Base-by-base conservation (phyloP, 2,888 invertebrate genomes). In the Chloroclystis v-ata region DNA sequence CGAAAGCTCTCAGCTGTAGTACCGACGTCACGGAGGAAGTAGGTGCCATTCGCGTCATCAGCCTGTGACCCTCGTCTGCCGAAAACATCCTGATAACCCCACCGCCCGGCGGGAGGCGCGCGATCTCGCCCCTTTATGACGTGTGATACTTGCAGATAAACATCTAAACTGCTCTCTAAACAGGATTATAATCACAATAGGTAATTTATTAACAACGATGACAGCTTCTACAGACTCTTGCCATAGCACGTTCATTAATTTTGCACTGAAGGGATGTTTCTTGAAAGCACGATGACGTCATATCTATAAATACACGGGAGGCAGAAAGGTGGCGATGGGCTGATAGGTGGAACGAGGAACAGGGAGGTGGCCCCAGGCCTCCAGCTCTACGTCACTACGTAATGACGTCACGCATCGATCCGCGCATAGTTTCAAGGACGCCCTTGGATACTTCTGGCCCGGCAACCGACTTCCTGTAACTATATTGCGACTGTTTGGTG, bases 341-440 rank as follows among this genome's bases (percentile, higher is more conserved):
- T 59, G 48, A 60, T n/a, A 72, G 75, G 78, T 76, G 72, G 72
- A 52, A 47, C 57, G 28, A 57, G 63, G 63, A 64, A 53, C 35
- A 54, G 49, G 56, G 5, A 59, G 63, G 71, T 78, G 74, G 75
- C 72, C 75, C 74, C 75, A 65, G 37, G 70, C 60, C 72, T 70
- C 75, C 73, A 74, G 24, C 24, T 28, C 54, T 65, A 72, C 85
- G 86, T 84, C 82, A 80, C 75, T 50, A 61, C 58, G 52, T 52
- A 51, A 61, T 78, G 70, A 84, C 86, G 87, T 84, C 85, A 84
- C 69, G 44, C 73, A 86, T 87, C 86, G 86, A 86, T 71, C 76
- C 72, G 77, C 68, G 71, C 74, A 67, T 69, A 62, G 63, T 49
- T 75, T 84, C 86, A 87, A 87, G 86, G 86, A 76, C 85, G 82